phyloP scores from a whole-genome alignment of 2,888 invertebrate species.

The Ennomos erosarius region DNA sequence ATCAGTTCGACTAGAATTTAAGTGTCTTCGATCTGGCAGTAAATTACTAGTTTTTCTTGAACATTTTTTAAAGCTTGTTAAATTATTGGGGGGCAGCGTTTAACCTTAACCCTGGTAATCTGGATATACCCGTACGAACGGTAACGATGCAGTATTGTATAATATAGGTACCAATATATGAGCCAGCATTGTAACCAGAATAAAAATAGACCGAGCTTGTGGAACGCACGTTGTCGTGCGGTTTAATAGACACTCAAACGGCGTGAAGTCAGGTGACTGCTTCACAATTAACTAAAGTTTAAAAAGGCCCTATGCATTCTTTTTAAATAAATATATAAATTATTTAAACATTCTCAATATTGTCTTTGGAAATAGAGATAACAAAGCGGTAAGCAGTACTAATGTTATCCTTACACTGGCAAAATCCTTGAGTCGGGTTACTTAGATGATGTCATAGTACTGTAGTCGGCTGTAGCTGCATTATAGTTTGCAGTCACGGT shows the following conservation, averaged over 20 bases:
- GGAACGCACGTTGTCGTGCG: constrained; percentile 48
- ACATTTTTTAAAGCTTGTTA: too few species aligned
- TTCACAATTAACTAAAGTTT: constrained; percentile 15
- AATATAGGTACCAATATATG: constrained; percentile 43
- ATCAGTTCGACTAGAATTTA: too few species aligned
- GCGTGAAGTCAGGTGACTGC: constrained; percentile 52
- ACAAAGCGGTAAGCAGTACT: background rate
- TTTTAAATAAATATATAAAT: too few species aligned
- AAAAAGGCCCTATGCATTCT: background rate
- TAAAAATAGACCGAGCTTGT: constrained; percentile 75
- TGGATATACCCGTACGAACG: constrained; percentile 27
- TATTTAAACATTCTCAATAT: too few species aligned
- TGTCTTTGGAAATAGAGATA: background rate
- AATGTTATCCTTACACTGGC: background rate
- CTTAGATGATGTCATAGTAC: constrained; percentile 58
- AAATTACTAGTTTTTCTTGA: too few species aligned
- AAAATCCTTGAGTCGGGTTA: constrained; percentile 49
- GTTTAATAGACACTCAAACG: constrained; percentile 38
- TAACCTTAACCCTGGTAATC: too few species aligned
- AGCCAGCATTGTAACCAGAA: constrained; percentile 66
- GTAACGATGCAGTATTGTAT: constrained; percentile 43
- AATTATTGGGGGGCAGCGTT: too few species aligned
- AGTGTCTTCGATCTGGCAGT: too few species aligned
- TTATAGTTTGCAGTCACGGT: constrained; percentile 6
- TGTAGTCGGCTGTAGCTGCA: constrained; percentile 13